Conservation (phyloP, 2,888 invertebrate species). For the Calliscelio sp. region DNA sequence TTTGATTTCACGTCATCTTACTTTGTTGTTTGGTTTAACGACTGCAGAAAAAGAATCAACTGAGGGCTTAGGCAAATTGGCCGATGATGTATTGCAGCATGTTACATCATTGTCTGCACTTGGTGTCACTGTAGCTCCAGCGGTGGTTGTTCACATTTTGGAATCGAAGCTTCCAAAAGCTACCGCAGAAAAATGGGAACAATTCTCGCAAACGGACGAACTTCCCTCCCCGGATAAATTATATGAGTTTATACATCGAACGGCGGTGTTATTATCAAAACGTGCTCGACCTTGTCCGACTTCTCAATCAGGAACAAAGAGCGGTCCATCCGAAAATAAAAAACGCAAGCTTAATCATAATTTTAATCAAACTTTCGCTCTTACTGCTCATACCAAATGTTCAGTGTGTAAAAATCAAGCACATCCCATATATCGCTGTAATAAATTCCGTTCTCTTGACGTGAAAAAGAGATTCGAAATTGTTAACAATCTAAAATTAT, state of each 20-base stretch:
- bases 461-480: too few relatives aligned
- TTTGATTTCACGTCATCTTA: conserved; percentile 66
- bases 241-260: conserved; percentile 46
- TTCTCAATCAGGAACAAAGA: neutral
- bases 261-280: conserved; percentile 6
- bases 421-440: too few relatives aligned
- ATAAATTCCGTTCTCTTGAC: neutral
- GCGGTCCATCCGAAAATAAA: neutral
- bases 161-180: neutral
- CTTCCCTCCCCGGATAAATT: conserved; percentile 58
- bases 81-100: neutral
- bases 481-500: too few relatives aligned
- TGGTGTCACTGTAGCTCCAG: neutral
- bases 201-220: conserved; percentile 18
- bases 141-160: neutral
- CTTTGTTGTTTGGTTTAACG: neutral
- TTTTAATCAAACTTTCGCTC: neutral
- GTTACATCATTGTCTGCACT: neutral
- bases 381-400: too few relatives aligned
- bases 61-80: neutral
- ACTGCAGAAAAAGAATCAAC: neutral
- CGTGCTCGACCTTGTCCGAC: neutral
- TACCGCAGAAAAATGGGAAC: conserved; percentile 11
- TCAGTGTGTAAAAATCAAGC: too few relatives aligned
- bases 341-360: neutral